These are phyloP conservation scores for Macrotis lagotis DNA, from an alignment of 2,113 vertebrate species.

Conservation along the genomic window DNA sequence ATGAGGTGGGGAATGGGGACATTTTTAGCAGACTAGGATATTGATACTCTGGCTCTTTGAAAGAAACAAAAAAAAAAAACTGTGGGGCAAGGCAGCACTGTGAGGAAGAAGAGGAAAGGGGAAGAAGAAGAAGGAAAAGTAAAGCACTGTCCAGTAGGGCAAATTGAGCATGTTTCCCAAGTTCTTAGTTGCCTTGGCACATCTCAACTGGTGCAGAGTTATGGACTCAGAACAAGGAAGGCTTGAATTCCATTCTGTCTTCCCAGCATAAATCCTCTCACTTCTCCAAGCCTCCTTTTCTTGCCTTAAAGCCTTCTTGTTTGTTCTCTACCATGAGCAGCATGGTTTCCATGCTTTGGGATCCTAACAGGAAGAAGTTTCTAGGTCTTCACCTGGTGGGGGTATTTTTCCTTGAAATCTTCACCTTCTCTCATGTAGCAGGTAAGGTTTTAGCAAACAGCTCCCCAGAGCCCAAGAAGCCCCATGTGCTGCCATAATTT, in stretches of 20 bases:
- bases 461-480: not conserved
- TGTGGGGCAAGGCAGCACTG: not conserved
- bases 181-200: slow-evolving; percentile 14
- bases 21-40: not conserved
- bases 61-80: not conserved
- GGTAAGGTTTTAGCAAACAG: slow-evolving; percentile 28
- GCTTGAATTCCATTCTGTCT: slow-evolving; percentile 12
- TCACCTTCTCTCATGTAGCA: slow-evolving; percentile 10
- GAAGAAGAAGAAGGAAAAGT: not conserved
- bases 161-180: not conserved
- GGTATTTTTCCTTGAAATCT: slow-evolving; percentile 20
- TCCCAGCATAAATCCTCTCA: not conserved
- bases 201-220: not conserved
- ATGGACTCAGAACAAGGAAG: slow-evolving; percentile 1
- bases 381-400: slow-evolving; percentile 16
- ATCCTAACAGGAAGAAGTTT: not conserved
- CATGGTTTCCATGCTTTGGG: not conserved
- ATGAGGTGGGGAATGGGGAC: not conserved
- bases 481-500: not conserved
- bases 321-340: slow-evolving; percentile 18
- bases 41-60: not conserved
- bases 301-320: slow-evolving; percentile 12
- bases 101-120: not conserved
- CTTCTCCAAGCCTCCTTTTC: slow-evolving; percentile 28
- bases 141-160: not conserved